Base-by-base conservation (phyloP, 2,888 invertebrate species). In the Erebia epiphron region DNA sequence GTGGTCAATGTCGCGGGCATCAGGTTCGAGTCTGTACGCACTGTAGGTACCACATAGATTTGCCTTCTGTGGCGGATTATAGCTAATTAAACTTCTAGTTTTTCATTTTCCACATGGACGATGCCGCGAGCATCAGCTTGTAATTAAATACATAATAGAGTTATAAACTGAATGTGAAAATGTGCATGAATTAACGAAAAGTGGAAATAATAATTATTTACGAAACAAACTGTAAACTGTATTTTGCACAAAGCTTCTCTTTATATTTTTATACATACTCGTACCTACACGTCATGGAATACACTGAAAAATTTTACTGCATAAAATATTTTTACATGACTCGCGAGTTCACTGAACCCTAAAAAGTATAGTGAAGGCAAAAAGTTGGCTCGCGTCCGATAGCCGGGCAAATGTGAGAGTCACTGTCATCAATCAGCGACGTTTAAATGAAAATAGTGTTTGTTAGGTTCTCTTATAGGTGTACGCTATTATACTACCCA, bases 361-460 rank as follows among this genome's bases (percentile, higher is more conserved):
- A 83, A 87, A 87, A 85, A 84, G 81, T 80, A 80, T 75, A 83
- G 62, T 46, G 86, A 87, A 83, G 81, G 83, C 82, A 82, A 83
- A 86, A 85, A 78, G 79, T 86, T 86, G 84, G 85, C 88, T 85
- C 80, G 82, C 80, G 80, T 78, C 80, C 79, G 79, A 78, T 76
- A 76, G 78, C 77, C 76, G 71, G 69, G 76, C 78, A 79, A 83
- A 85, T 83, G 73, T 79, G 83, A 79, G 57, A 88, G 87, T 92
- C 91, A 92, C 81, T 80, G 81, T 86, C 86, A 91, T 92, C 88
- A 88, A 92, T 91, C 92, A 91, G 78, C 13, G 57, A 52, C 70
- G 77, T 79, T 78, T 78, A 78, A 75, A 73, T 73, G 73, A 72
- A 75, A 61, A 70, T 56, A 75, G 67, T 77, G 66, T 73, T 70